A percentile compares a stretch with the other conserved stretches of the same genome.
Conservation (phyloP, 37 sponge, comb jelly and placozoan species). For the Crambe crambe region DNA sequence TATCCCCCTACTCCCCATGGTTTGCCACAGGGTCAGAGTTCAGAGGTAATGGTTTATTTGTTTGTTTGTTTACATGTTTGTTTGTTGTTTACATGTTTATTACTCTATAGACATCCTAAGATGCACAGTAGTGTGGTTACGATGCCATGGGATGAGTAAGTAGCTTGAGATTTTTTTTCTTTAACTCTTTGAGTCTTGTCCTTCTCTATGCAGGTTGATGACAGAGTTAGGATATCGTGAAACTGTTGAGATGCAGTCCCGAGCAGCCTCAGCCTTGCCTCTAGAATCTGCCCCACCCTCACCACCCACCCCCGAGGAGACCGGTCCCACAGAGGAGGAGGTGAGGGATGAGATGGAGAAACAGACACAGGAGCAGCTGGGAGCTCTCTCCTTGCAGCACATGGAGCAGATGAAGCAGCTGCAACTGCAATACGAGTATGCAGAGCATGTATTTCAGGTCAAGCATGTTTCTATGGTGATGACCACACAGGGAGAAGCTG, state of each 20-base stretch:
- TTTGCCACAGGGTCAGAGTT: slow-evolving; percentile 64
- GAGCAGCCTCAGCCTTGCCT: slow-evolving; percentile 42
- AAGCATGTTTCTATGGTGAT: not conserved
- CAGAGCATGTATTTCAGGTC: not conserved
- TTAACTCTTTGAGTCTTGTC: not conserved
- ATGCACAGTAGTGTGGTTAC: slow-evolving; percentile 46
- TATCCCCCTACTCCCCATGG: slow-evolving; percentile 22
- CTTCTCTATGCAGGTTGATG: slow-evolving; percentile 27
- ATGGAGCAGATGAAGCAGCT: slow-evolving; percentile 67
- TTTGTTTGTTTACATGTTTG: not conserved
- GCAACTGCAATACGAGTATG: slow-evolving; percentile 78
- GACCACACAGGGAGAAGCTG: slow-evolving; percentile 48
- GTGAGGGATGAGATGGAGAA: slow-evolving; percentile 16
- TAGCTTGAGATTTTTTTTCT: not conserved
- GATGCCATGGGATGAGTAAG: slow-evolving; percentile 50
- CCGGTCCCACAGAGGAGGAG: slow-evolving; percentile 3
- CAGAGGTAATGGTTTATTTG: slow-evolving; percentile 33
- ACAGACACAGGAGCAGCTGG: slow-evolving; percentile 48
- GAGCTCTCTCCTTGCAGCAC: slow-evolving; percentile 45
- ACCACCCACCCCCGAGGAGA: not conserved
- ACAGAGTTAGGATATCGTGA: slow-evolving; percentile 45
- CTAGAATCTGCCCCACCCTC: not conserved
- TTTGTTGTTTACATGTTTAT: not conserved
- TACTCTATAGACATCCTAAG: slow-evolving; percentile 33
- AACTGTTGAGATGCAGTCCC: slow-evolving; percentile 23